phyloP scores from a whole-genome alignment of 2,888 invertebrate species.

The Andrena flavipes region DNA sequence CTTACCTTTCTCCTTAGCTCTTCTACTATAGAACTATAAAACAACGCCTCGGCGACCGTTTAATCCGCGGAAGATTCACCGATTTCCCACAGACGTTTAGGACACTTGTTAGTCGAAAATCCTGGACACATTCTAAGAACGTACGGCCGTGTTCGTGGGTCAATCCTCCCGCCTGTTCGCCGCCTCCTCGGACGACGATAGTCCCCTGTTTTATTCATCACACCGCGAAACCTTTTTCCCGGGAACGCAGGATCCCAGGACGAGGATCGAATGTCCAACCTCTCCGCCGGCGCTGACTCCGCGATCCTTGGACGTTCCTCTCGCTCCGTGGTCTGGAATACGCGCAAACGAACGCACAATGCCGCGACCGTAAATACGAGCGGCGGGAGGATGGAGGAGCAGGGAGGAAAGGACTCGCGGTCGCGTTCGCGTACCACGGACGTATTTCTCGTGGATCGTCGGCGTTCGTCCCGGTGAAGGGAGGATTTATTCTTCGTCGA shows the following conservation, averaged over 20 bases:
- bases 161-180: conserved; percentile 17
- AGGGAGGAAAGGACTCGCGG: conserved; percentile 37
- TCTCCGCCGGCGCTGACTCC: conserved; percentile 6
- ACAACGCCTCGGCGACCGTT: not conserved
- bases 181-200: conserved; percentile 6
- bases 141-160: conserved; percentile 10
- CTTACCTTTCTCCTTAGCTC: not conserved
- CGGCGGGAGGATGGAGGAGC: conserved; percentile 27
- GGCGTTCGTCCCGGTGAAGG: conserved; percentile 68
- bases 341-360: conserved; percentile 48
- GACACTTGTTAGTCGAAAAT: not conserved
- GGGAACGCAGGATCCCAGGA: conserved; percentile 47
- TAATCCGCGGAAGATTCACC: not conserved
- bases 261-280: conserved; percentile 54
- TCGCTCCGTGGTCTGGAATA: conserved; percentile 26
- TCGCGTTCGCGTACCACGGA: conserved; percentile 43
- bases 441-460: conserved; percentile 55
- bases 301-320: conserved; percentile 36
- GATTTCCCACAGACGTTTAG: not conserved
- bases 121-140: not conserved
- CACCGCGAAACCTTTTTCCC: conserved; percentile 43
- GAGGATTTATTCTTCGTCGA: conserved; percentile 79
- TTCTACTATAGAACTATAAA: not conserved
- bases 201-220: conserved; percentile 59
- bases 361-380: conserved; percentile 44